Evolutionary conservation across 1,140 invertebrate species (phyloP), one percentile per base, ranked within the genome.

Genomic region (Sipha flava): DNA sequence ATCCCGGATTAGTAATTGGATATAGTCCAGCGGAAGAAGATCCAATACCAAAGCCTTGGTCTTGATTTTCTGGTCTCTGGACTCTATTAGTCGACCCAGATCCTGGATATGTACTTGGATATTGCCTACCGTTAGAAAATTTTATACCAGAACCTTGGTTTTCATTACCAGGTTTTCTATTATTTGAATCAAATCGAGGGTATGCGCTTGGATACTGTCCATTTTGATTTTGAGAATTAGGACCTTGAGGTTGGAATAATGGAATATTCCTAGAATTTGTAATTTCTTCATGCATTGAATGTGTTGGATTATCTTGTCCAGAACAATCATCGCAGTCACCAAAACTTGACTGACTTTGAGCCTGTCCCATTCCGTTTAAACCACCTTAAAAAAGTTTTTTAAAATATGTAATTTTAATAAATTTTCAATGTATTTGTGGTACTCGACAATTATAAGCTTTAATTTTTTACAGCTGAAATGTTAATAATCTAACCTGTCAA

Each of bases 301-400:
- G 59, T 10, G 59, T 21, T 66, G 0, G 10, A 66, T 43, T 43
- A 66, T 54, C 29, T 7, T 75, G 49, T 26, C 16, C 64, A 16
- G 23, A 18, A 81, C 86, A 88, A 37, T 84, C 85, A 68, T 87
- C 85, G 77, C 87, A 88, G 18, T 84, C 85, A 18, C 84, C 82
- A 40, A 85, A 84, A 6, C 85, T 85, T 9, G 87, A 87, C 85
- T 88, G 88, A 87, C 92, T 94, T 86, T 94, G 92, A 1, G 95
- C 86, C 97, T 95, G 87, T 99, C 99, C 98, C 98, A 99, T 87
- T 95, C 95, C 23, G 98, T 96, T 45, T 98, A 87, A 54, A 95
- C 95, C 37, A 98, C 94, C 96, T 98, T 86, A 1, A 87, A 86
- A 59, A 6, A 73, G 1, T 21, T 43, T 75, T n/a, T n/a, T n/a